Base-by-base conservation (phyloP, 1,140 invertebrate species). In the Bradysia coprophila region DNA sequence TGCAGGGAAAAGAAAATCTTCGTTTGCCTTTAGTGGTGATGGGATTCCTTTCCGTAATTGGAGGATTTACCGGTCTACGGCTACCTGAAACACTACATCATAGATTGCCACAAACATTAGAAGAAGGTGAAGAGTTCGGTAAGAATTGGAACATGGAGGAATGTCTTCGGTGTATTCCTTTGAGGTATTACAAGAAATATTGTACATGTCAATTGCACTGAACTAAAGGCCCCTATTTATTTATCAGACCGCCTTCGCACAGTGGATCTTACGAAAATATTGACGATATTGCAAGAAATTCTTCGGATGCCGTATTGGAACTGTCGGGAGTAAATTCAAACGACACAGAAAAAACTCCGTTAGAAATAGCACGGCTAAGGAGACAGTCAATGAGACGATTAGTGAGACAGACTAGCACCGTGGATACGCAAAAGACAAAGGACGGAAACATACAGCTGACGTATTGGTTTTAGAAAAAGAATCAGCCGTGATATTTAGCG, bases 71-170 rank as follows among this genome's bases (percentile, higher is more conserved):
- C n/a, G 76, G 78, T 2, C 60, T 89, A 20, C 67, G 82, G 24
- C 57, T 89, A 46, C 82, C 84, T 2, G 84, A 89, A 65, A 89
- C 84, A 0, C 56, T 87, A 10, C 78, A 87, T 60, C 69, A 80
- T 51, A 69, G 74, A 15, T 55, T 88, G 42, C 83, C 84, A 0
- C 81, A 87, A 59, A 88, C 83, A 0, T 67, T 86, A 1, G 81
- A 86, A 59, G 85, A 90, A 57, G 85, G 84, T 4, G 86, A 90
- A 55, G 69, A 80, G 49, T 88, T 88, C 56, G 84, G 83, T n/a
- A 86, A 85, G 57, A 67, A 87, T 51, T 87, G 81, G 75, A 72
- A 72, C 1, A 68, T 74, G 31, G 65, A 69, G 13, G 79, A 86
- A 51, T 87, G 81, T 49, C 60, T 75, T 18, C 60, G 66, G 38